Conservation (phyloP, 2,888 invertebrate genomes). For the Hyalella azteca region DNA sequence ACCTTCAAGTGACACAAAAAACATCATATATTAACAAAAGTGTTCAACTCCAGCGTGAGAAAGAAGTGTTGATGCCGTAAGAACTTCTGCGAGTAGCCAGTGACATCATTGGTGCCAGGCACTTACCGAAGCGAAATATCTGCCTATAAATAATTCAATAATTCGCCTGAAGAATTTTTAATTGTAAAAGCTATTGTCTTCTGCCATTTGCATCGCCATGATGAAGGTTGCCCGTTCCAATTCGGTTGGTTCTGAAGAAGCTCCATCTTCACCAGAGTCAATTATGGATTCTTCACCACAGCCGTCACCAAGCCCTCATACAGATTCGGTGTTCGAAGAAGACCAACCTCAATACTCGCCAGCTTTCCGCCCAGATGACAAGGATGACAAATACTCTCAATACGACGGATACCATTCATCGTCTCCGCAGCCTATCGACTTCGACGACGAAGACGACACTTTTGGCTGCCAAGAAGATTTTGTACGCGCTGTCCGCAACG, state of each 20-base stretch:
- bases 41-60: too few species aligned
- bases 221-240: conserved; percentile 54
- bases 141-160: too few species aligned
- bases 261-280: conserved; percentile 55
- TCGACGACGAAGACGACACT: conserved; percentile 43
- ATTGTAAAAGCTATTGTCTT: background rate
- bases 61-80: background rate
- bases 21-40: too few species aligned
- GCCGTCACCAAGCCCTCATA: conserved; percentile 47
- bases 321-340: conserved; percentile 50
- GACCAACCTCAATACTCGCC: conserved; percentile 53
- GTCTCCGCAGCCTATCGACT: conserved; percentile 47
- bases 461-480: conserved; percentile 58
- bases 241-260: conserved; percentile 53
- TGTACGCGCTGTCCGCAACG: conserved; percentile 51
- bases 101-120: conserved; percentile 29
- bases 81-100: conserved; percentile 15
- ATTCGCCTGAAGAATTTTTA: too few species aligned
- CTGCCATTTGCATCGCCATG: background rate
- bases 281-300: conserved; percentile 46
- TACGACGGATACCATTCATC: conserved; percentile 27
- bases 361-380: conserved; percentile 49
- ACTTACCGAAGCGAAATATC: too few species aligned
- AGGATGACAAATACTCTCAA: conserved; percentile 42
- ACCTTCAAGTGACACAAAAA: background rate